Evolutionary conservation across 2,113 vertebrate genomes (phyloP).

Genomic region (Melanotaenia duboulayi): DNA sequence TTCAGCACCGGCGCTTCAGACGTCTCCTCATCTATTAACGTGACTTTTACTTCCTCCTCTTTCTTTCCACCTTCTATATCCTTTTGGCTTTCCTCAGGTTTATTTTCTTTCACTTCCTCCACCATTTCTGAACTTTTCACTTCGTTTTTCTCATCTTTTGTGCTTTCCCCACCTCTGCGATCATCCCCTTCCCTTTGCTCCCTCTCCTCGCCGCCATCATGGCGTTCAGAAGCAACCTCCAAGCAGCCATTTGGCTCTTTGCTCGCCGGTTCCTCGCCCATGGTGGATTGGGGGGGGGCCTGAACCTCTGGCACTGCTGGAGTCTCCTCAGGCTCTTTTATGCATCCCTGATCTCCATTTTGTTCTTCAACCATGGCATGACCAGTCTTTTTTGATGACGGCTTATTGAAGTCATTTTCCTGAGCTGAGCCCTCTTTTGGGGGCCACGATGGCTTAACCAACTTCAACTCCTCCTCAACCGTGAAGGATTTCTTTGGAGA

Average conservation of each 20-base stretch:
- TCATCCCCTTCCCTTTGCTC: slow-evolving; percentile 47
- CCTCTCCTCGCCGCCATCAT: slow-evolving; percentile 51
- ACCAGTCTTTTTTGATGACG: slow-evolving; percentile 53
- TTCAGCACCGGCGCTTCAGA: slow-evolving; percentile 36
- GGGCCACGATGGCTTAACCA: slow-evolving; percentile 90
- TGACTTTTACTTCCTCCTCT: slow-evolving; percentile 70
- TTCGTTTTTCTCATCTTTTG: slow-evolving; percentile 34
- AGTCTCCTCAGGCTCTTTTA: slow-evolving; percentile 39
- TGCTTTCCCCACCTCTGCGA: slow-evolving; percentile 16
- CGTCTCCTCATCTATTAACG: slow-evolving; percentile 66
- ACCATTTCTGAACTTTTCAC: slow-evolving; percentile 21
- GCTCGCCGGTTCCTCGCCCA: slow-evolving; percentile 9
- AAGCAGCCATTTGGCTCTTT: slow-evolving; percentile 47
- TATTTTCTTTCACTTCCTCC: slow-evolving; percentile 58
- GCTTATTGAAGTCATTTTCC: slow-evolving; percentile 47
- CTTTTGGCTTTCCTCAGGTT: slow-evolving; percentile 51
- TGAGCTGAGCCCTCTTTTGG: slow-evolving; percentile 76
- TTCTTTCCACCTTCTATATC: slow-evolving; percentile 54
- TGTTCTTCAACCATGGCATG: slow-evolving; percentile 56
- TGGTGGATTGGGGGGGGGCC: not conserved
- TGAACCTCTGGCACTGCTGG: slow-evolving; percentile 7
- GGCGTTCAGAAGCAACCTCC: slow-evolving; percentile 41
- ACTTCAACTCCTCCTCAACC: slow-evolving; percentile 86
- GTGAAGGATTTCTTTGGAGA: slow-evolving; percentile 83
- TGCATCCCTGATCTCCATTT: slow-evolving; percentile 56